Base-by-base conservation (phyloP, 2,888 invertebrate species). In the Drosophila demipolita region DNA sequence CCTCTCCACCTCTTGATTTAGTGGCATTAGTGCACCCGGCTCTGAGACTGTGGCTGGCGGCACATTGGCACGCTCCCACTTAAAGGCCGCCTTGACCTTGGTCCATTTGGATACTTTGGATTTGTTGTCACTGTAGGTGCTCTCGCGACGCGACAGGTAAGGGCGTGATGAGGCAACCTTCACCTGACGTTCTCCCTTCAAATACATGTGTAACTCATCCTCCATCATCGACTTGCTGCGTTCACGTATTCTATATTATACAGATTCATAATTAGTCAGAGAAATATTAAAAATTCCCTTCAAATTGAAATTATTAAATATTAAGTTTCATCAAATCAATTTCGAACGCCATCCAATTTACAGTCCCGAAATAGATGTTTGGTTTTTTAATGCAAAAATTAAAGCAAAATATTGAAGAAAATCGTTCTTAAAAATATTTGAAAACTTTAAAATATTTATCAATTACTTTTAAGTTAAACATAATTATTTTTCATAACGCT, bases 31-130 rank as follows among this genome's bases (percentile, higher is more conserved):
- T 36, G 94, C 93, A 54, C 89, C 94, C 88, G 86, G 93, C 42
- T 90, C 83, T 11, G 64, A 64, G 89, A 81, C 93, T 91, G 80
- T 86, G 29, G 94, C 66, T 38, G 91, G 90, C 20, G 91, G 91
- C 93, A 94, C 93, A 76, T 95, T 95, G 0, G 96, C 96, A 82
- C 96, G 96, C 90, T 97, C 97, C 97, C 97, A 97, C 83, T 96
- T 97, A 87, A 97, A 96, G 17, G 97, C 97, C 53, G 97, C 97
- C 92, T 97, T 98, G 12, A 98, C 97, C 93, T 96, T 96, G 0
- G 97, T 97, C 97, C 97, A 98, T 91, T 97, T 97, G 0, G 97
- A 97, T 0, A 93, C 93, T 72, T 93, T 93, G 7, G 93, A 91
- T 73, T 93, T 93, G 65, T 90, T 91, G 73, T 93, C 93, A 48